Conservation (phyloP, 1,140 invertebrate genomes). For the Heliconius hewitsoni region DNA sequence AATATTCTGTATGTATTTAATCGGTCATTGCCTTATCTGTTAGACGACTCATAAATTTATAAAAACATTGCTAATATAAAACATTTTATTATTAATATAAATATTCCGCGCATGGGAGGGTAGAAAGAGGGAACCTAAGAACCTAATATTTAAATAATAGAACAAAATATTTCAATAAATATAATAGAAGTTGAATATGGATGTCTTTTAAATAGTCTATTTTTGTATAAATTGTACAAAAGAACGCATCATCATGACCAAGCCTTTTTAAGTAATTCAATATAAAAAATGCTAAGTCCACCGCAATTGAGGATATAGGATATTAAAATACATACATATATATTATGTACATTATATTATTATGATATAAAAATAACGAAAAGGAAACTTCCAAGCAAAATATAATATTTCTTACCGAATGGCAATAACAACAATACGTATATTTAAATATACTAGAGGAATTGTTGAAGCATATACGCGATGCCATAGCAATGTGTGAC, state of each 20-base stretch:
- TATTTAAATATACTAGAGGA: too few relatives aligned
- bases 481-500: too few relatives aligned
- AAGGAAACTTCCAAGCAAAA: not conserved
- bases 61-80: not conserved
- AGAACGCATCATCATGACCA: not conserved
- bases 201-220: too few relatives aligned
- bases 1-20: conserved; percentile 4
- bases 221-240: too few relatives aligned
- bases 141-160: too few relatives aligned
- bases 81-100: not conserved
- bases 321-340: not conserved
- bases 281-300: not conserved
- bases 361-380: not conserved
- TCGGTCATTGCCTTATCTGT: conserved; percentile 37
- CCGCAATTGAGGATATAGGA: not conserved
- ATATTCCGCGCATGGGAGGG: too few relatives aligned
- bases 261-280: not conserved
- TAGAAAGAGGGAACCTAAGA: too few relatives aligned
- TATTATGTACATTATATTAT: not conserved
- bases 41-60: not conserved
- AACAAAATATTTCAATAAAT: too few relatives aligned
- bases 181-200: too few relatives aligned
- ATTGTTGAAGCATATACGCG: too few relatives aligned
- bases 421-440: not conserved
- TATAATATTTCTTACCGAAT: not conserved